Evolutionary conservation across 2,888 invertebrate species (phyloP), one percentile per base, ranked within the genome.

Genomic region (Zeuzera pyrina): DNA sequence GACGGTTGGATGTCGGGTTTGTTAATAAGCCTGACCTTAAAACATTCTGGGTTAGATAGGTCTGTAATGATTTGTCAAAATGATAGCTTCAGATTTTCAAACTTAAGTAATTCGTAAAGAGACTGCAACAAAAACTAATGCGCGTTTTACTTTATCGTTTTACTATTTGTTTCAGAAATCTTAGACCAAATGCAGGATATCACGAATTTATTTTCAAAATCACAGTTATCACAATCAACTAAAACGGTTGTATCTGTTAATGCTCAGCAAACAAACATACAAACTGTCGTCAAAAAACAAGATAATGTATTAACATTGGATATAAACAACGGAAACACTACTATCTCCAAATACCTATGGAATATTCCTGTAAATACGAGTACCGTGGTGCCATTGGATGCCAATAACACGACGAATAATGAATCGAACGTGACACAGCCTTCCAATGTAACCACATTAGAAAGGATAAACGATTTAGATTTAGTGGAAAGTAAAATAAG

Each of bases 381-480:
- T 34, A 34, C 41, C 23, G 41, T 45, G 5, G 59, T 48, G 38
- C 36, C 43, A 19, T 30, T 57, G 27, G 57, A 66, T 24, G 51
- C 58, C 3, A n/a, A n/a, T n/a, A n/a, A 53, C 52, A 43, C 33
- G 1, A 41, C 39, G 1, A 42, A 43, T 1, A n/a, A n/a, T n/a
- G 27, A 42, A 2, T 51, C 54, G 0, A 63, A 66, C 39, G 32
- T 52, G 2, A 64, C 71, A 1, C 61, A 57, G 15, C 70, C 67
- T 0, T 77, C 79, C 0, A 62, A 67, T 47, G 58, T 81, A 1
- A 63, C 61, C 2, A 84, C 83, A 4, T 52, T 78, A 22, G 84
- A 84, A 41, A 62, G 84, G 43, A 59, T 84, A n/a, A 68, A 57
- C 26, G 84, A 84, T 45, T 56, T 84, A 12, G 65, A 83, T 41